A percentile compares a stretch with the other conserved stretches of the same genome.
phyloP scores from a whole-genome alignment of 2,113 vertebrate species.

The Strix aluco region DNA sequence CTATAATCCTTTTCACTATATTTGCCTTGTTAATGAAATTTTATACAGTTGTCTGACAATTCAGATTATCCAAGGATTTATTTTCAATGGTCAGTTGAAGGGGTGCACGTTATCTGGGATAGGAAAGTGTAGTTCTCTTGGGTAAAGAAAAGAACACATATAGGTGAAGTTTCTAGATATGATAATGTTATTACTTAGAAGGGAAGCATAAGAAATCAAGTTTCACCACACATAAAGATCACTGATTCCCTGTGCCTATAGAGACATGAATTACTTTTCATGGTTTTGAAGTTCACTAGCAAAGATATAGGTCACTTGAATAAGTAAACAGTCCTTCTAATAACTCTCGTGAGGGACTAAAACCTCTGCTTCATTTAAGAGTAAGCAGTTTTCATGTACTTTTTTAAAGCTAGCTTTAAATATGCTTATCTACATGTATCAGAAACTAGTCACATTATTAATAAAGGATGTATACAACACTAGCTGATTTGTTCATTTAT shows the following conservation, averaged over 20 bases:
- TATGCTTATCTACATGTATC: not conserved
- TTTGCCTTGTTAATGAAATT: constrained; percentile 21
- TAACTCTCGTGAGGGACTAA: not conserved
- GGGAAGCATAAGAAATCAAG: not conserved
- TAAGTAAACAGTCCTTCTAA: not conserved
- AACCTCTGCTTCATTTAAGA: not conserved
- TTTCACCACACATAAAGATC: not conserved
- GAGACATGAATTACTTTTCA: not conserved
- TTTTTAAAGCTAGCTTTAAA: not conserved
- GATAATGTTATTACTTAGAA: not conserved
- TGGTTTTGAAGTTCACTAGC: not conserved
- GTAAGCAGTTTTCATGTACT: not conserved
- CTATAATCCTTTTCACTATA: not conserved
- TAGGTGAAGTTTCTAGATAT: not conserved
- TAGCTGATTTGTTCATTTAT: not conserved
- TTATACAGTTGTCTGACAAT: not conserved
- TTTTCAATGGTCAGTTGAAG: not conserved
- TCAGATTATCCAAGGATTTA: not conserved
- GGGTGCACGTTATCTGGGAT: not conserved
- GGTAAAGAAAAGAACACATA: not conserved
- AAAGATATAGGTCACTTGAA: not conserved
- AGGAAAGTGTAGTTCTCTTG: not conserved
- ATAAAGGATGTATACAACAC: not conserved
- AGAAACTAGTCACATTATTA: not conserved
- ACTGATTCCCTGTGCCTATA: not conserved